Conservation (phyloP, 2,888 invertebrate genomes). For the Agonopterix arenella region DNA sequence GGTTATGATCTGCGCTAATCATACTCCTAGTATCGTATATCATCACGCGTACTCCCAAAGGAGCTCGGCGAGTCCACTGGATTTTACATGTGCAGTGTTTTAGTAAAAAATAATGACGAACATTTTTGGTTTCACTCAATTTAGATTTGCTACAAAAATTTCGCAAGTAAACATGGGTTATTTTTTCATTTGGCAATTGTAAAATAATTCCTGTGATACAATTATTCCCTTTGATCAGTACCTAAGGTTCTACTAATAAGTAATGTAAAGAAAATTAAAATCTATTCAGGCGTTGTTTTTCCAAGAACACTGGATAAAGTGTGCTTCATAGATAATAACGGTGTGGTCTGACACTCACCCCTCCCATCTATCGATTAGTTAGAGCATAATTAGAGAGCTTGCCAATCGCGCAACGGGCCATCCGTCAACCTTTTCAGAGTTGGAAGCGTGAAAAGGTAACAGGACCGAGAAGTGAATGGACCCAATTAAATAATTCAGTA, state of each 20-base stretch:
- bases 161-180: no score
- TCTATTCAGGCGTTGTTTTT: background rate
- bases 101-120: no score
- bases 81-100: background rate
- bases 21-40: slow-evolving; percentile 28
- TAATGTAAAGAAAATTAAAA: background rate
- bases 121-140: no score
- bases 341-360: no score
- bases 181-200: no score
- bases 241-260: no score
- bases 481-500: slow-evolving; percentile 75
- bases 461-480: slow-evolving; percentile 70
- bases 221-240: no score
- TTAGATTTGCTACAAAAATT: no score
- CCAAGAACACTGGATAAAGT: no score
- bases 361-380: slow-evolving; percentile 27
- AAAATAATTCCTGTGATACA: no score
- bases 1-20: slow-evolving; percentile 55
- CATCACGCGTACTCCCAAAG: slow-evolving; percentile 13
- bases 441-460: slow-evolving; percentile 67
- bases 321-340: background rate
- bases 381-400: slow-evolving; percentile 47
- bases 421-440: slow-evolving; percentile 60
- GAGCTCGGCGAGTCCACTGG: background rate
- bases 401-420: slow-evolving; percentile 46